phyloP scores from a whole-genome alignment of 2,888 invertebrate species.

The Leptothorax acervorum region DNA sequence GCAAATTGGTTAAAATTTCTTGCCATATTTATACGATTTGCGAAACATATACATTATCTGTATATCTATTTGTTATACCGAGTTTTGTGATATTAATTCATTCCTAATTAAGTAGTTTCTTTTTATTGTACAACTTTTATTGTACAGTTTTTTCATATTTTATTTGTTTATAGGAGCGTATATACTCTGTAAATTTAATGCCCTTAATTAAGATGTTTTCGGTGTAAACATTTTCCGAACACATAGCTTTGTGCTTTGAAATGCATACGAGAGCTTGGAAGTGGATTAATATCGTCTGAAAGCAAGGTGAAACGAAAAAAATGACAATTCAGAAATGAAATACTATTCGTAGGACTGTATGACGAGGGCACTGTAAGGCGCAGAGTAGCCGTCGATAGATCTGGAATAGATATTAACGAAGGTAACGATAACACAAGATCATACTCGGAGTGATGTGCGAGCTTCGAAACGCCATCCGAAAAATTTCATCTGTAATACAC shows the following conservation, averaged over 20 bases:
- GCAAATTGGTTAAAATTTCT: background rate
- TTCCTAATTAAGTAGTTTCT: background rate
- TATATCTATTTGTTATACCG: slow-evolving; percentile 5
- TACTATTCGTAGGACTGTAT: slow-evolving; percentile 82
- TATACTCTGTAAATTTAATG: background rate
- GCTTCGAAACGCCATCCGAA: slow-evolving; percentile 57
- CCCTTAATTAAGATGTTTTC: background rate
- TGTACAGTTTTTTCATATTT: slow-evolving; percentile 3
- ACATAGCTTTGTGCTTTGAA: slow-evolving; percentile 32
- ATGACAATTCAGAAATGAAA: slow-evolving; percentile 76
- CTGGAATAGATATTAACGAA: slow-evolving; percentile 87
- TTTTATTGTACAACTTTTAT: slow-evolving; percentile 5
- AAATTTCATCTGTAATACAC: background rate
- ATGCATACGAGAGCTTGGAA: slow-evolving; percentile 34
- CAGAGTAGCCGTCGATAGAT: slow-evolving; percentile 87
- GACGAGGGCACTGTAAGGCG: slow-evolving; percentile 86
- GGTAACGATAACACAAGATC: slow-evolving; percentile 83
- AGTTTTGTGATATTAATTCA: slow-evolving; percentile 27
- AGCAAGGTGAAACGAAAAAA: slow-evolving; percentile 71
- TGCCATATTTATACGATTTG: background rate
- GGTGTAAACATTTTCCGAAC: slow-evolving; percentile 40
- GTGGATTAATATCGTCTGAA: slow-evolving; percentile 62
- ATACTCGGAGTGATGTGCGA: slow-evolving; percentile 68
- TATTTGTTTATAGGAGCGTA: background rate
- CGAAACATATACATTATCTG: background rate